Percentiles rank a stretch among this genome's conserved stretches.
Conservation (phyloP, 2,888 invertebrate genomes). For the Ommatoiulus sabulosus region DNA sequence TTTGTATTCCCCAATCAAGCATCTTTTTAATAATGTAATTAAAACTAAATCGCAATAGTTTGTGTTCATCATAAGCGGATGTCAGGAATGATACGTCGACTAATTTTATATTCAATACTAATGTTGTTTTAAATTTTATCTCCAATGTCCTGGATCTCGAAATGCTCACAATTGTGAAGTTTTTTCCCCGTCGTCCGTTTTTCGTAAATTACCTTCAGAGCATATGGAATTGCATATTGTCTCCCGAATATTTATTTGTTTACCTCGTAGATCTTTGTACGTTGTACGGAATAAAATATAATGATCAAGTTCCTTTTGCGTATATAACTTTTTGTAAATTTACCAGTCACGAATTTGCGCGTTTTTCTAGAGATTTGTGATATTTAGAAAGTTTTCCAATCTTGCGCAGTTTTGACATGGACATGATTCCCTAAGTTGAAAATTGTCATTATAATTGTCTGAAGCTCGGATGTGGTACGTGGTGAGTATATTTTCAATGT, state of each 20-base stretch:
- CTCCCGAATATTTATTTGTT: constrained; percentile 60
- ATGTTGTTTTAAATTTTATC: neutral
- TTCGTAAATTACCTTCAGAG: constrained; percentile 49
- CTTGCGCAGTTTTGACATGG: too few species aligned
- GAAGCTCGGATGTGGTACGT: too few species aligned
- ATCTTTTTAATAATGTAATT: neutral
- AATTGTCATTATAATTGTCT: too few species aligned
- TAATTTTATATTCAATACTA: neutral
- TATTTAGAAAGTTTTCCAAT: too few species aligned
- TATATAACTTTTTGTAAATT: neutral
- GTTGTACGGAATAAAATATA: constrained; percentile 59
- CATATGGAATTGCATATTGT: constrained; percentile 54
- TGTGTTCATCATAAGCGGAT: neutral
- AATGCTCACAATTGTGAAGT: neutral
- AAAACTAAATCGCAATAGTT: neutral
- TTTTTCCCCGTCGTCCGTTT: neutral
- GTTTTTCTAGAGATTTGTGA: too few species aligned
- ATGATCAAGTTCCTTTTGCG: constrained; percentile 51
- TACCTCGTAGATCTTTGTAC: constrained; percentile 60
- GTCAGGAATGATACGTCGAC: neutral
- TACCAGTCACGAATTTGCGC: neutral
- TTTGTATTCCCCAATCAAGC: neutral
- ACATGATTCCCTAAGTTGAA: too few species aligned
- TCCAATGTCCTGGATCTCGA: neutral
- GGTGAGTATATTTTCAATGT: too few species aligned